These are phyloP conservation scores for Eolophus roseicapilla DNA, from an alignment of 2,113 vertebrate genomes.

Conservation along the genomic window DNA sequence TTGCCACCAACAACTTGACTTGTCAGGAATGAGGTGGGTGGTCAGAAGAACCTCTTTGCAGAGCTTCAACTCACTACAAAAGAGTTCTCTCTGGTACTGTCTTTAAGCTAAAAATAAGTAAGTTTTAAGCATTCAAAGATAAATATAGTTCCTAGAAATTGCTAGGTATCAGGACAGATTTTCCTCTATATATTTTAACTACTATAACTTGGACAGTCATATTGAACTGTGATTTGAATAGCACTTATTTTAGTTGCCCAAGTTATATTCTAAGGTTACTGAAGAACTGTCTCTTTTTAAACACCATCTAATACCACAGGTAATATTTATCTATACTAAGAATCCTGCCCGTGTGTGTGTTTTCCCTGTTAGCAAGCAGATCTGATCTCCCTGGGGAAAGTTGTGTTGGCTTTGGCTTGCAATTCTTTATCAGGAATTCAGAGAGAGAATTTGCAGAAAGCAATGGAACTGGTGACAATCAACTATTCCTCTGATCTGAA, in stretches of 20 bases:
- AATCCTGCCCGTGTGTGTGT: slow-evolving; percentile 6
- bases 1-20: not conserved
- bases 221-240: not conserved
- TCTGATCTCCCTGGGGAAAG: slow-evolving; percentile 97
- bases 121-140: not conserved
- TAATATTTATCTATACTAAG: not conserved
- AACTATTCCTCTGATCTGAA: slow-evolving; percentile 99
- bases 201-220: not conserved
- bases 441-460: slow-evolving; percentile 98
- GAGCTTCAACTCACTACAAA: not conserved
- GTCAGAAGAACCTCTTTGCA: not conserved
- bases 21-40: not conserved
- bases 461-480: slow-evolving; percentile 98
- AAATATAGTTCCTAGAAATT: not conserved
- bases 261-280: not conserved
- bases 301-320: not conserved
- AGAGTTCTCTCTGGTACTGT: not conserved
- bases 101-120: not conserved
- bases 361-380: slow-evolving; percentile 91
- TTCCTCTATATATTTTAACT: not conserved
- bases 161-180: not conserved
- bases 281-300: not conserved
- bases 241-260: not conserved
- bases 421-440: slow-evolving; percentile 99
- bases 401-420: slow-evolving; percentile 97